Base-by-base conservation (phyloP, 1,140 invertebrate genomes). In the Megathymus violae region DNA sequence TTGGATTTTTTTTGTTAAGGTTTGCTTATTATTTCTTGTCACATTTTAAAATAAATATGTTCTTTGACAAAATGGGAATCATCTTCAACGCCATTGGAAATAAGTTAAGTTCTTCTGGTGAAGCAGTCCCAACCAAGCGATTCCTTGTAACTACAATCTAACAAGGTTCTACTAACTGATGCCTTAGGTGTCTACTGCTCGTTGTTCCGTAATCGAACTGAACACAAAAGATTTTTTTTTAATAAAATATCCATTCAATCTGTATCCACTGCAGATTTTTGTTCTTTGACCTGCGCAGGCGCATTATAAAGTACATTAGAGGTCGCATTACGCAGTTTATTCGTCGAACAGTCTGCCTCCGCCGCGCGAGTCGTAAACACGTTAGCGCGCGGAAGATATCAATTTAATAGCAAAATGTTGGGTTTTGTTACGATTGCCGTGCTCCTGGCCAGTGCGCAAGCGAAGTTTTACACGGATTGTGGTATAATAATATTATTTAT, bases 381-480 rank as follows among this genome's bases (percentile, higher is more conserved):
- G 82, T 74, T 81, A 89, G 84, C 81, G 84, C 82, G 86, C 80
- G 76, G 67, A 59, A 65, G 1, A 1, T 60, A 60, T 2, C 40
- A 70, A 38, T 69, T 34, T 16, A 63, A 46, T 58, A 64, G 68
- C 51, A 77, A 75, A 74, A 89, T 89, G 86, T 82, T 87, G 73
- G 78, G 76, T 41, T 69, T 59, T 43, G 44, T 84, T 43, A 48
- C 69, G 15, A 36, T 76, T 19, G 59, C 64, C 17, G 68, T 87
- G 62, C 62, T 87, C 4, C 50, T 86, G 62, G 82, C 76, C 67
- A 80, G 78, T 81, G 78, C 75, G 6, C 71, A 89, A 34, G 86
- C 81, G 9, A 89, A 87, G 43, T 89, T 86, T 67, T 87, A 83
- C 74, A 78, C 62, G 58, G 86, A 89, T 67, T 89, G 86, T 64